Conservation (phyloP, 2,797 vertebrate species). For the Lepus oiostolus region DNA sequence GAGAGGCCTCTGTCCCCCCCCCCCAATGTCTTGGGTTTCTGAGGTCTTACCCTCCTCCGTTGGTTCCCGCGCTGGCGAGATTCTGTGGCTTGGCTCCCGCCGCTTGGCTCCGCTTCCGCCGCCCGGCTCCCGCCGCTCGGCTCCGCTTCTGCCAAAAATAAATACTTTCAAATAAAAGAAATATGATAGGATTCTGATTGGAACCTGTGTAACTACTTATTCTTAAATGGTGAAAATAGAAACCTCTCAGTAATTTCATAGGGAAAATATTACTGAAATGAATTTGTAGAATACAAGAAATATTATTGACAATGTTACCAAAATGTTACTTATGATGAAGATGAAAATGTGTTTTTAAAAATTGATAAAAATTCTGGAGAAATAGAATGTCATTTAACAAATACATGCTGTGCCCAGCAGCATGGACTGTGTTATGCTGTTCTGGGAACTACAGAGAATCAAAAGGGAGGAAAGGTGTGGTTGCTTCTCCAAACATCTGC, state of each 20-base stretch:
- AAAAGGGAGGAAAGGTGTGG: too few species aligned
- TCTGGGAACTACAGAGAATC: not conserved
- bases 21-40: too few species aligned
- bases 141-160: too few species aligned
- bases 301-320: not conserved
- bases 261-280: not conserved
- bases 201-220: not conserved
- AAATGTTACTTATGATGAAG: slow-evolving; percentile 12
- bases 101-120: too few species aligned
- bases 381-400: not conserved
- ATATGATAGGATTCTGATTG: not conserved
- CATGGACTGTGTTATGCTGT: too few species aligned
- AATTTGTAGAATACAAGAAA: too few species aligned
- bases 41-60: too few species aligned
- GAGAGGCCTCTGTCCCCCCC: too few species aligned
- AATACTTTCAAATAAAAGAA: not conserved
- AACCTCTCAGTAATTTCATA: not conserved
- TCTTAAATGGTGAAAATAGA: slow-evolving; percentile 26
- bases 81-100: too few species aligned
- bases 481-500: not conserved
- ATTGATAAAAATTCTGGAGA: not conserved
- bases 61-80: too few species aligned
- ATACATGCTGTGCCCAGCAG: accelerated
- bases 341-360: not conserved
- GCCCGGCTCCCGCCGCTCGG: too few species aligned